These are phyloP conservation scores for Scartelaos histophorus DNA, from an alignment of 2,113 vertebrate species.

Conservation along the genomic window DNA sequence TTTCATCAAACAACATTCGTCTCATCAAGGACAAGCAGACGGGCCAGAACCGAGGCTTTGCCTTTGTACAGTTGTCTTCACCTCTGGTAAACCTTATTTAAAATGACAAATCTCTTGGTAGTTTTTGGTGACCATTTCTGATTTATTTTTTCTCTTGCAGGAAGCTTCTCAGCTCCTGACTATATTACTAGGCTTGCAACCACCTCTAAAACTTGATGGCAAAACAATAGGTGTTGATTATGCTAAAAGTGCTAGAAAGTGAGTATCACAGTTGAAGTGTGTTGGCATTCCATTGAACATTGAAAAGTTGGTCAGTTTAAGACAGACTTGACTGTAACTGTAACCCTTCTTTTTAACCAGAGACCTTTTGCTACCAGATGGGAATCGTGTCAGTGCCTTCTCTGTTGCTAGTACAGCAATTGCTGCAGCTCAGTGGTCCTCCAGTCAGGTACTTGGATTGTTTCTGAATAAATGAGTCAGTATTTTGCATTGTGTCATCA, in stretches of 20 bases:
- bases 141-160: conserved; percentile 64
- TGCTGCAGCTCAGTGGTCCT: conserved; percentile 98
- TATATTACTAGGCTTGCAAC: conserved; percentile 94
- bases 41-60: conserved; percentile 95
- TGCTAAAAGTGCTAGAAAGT: conserved; percentile 98
- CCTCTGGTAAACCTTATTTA: conserved; percentile 82
- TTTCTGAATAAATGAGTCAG: neutral
- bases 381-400: conserved; percentile 95
- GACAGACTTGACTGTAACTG: neutral
- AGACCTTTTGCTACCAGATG: conserved; percentile 91
- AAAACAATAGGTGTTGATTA: conserved; percentile 99
- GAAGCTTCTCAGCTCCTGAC: conserved; percentile 96
- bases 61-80: conserved; percentile 95
- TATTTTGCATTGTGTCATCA: neutral
- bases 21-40: conserved; percentile 99
- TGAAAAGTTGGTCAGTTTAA: neutral
- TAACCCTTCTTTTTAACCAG: conserved; percentile 61
- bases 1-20: conserved; percentile 93
- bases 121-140: neutral
- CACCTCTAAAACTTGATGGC: conserved; percentile 93
- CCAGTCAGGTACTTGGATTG: conserved; percentile 84
- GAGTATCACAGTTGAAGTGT: conserved; percentile 55
- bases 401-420: conserved; percentile 98
- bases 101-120: neutral
- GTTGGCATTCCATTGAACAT: neutral